Conservation (phyloP, 2,113 vertebrate species). For the Platycercus adscitus region DNA sequence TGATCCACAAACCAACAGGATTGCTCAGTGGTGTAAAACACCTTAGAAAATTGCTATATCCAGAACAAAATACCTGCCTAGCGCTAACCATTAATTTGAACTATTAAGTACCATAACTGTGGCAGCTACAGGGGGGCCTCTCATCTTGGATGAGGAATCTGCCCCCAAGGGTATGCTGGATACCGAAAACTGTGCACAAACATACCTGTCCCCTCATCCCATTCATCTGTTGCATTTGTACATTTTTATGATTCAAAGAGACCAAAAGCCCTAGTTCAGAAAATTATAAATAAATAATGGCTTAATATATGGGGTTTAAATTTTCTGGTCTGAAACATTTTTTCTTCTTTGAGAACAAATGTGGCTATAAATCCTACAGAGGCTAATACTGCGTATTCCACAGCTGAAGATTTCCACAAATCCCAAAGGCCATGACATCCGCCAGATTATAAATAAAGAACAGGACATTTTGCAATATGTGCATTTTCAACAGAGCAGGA, state of each 20-base stretch:
- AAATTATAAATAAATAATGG: not conserved
- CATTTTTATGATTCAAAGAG: not conserved
- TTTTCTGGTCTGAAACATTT: not conserved
- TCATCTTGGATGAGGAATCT: not conserved
- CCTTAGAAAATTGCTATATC: not conserved
- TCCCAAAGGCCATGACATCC: not conserved
- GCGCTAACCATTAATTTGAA: not conserved
- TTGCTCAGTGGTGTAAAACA: not conserved
- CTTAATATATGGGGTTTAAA: not conserved
- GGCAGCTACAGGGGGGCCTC: not conserved
- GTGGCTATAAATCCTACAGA: not conserved
- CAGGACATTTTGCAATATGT: not conserved
- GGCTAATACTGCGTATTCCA: not conserved
- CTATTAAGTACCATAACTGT: not conserved
- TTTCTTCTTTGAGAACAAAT: conserved; percentile 8
- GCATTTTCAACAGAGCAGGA: not conserved
- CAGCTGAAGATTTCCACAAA: not conserved
- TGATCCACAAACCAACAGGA: not conserved
- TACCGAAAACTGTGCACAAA: not conserved
- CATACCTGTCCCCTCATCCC: not conserved
- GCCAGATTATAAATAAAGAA: not conserved
- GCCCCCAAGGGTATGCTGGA: not conserved
- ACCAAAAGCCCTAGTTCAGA: not conserved
- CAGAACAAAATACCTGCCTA: not conserved
- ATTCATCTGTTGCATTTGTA: not conserved